Base-by-base conservation (phyloP, 2,888 invertebrate species). In the Ennomos erosarius region DNA sequence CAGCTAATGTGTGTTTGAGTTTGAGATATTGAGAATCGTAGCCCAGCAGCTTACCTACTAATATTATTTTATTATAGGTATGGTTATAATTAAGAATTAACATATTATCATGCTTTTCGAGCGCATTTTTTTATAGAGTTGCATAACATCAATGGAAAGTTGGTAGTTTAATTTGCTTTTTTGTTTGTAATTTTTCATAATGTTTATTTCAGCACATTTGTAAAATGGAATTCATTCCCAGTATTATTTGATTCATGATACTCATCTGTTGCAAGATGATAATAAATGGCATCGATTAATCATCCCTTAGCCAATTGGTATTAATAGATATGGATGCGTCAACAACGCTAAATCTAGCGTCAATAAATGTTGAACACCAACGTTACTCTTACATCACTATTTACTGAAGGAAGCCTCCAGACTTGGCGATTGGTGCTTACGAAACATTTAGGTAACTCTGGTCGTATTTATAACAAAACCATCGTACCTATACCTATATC, bases 381-480 rank as follows among this genome's bases (percentile, higher is more conserved):
- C 61, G 62, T 49, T 55, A 36, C 60, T 73, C 68, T 87, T 86
- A 81, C 87, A 81, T 87, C 85, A 87, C 81, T 86, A 83, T 87
- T 85, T 87, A 87, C 84, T 80, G 77, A 82, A 84, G 84, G 84
- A 84, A 85, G 79, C 79, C 74, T 79, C 73, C 76, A 73, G 70
- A 70, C 73, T 67, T 74, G 38, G 75, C 39, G 60, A 48, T 56
- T 59, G 59, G 75, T 76, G 76, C 77, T 86, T 85, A 79, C 82
- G 81, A 83, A 85, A 87, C 78, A 74, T 78, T 76, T 77, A 26
- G 26, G 26, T 6, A 71, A 78, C 77, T 68, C 76, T 67, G 65
- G 69, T 75, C 69, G 74, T 88, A 88, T 86, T 84, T 84, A 80
- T 86, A 88, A 82, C 73, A 66, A 82, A 81, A 71, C 70, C 75